Conservation (phyloP, 2,113 vertebrate species). For the Emydocephalus ijimae region DNA sequence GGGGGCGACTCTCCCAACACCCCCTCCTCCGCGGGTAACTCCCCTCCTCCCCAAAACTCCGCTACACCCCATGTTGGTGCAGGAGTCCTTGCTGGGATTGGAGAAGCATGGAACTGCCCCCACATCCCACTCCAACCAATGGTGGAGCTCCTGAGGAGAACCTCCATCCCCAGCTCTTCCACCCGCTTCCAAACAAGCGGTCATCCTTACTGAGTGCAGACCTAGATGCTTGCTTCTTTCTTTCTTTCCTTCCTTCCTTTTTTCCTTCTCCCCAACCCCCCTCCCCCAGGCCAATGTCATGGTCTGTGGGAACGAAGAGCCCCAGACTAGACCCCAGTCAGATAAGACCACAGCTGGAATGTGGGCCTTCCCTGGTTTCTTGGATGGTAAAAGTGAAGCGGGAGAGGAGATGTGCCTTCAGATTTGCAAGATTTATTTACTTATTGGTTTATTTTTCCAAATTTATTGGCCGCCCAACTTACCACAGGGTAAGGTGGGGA, state of each 20-base stretch:
- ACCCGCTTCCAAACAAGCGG: background rate
- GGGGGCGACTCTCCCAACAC: slow-evolving; percentile 85
- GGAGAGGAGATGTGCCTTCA: background rate
- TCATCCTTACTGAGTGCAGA: background rate
- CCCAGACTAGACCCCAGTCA: background rate
- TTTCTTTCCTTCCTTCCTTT: background rate
- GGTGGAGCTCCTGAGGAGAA: background rate
- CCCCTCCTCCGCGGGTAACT: slow-evolving; percentile 68
- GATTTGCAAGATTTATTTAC: background rate
- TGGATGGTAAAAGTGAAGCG: background rate
- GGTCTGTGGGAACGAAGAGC: background rate
- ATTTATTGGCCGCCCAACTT: background rate
- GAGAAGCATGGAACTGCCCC: slow-evolving; percentile 1
- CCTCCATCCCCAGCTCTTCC: background rate
- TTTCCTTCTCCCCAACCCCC: background rate
- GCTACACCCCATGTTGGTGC: slow-evolving; percentile 34
- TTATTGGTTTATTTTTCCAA: background rate
- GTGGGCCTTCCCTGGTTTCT: background rate
- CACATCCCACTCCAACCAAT: background rate
- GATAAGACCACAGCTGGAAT: background rate
- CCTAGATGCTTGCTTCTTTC: background rate
- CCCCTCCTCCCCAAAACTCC: slow-evolving; percentile 25
- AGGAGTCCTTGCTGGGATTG: slow-evolving; percentile 27
- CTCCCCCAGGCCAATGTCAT: background rate
- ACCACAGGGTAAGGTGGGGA: background rate